Evolutionary conservation across 1,140 invertebrate species (phyloP).

Genomic region (Brachionus sp.): DNA sequence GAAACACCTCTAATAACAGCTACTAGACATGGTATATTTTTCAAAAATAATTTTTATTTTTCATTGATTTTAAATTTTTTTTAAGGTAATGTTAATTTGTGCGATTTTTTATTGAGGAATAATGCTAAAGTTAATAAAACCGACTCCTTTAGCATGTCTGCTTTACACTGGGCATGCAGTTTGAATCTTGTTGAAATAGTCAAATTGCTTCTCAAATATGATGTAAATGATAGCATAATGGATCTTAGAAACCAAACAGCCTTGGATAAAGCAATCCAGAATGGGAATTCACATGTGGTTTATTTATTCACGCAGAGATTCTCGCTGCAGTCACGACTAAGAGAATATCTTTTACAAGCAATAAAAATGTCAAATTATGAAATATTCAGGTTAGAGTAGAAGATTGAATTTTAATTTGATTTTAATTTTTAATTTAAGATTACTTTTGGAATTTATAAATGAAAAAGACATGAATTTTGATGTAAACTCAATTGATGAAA

Average conservation of each 20-base stretch:
- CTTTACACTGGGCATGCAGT: constrained; percentile 21
- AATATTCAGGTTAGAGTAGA: neutral
- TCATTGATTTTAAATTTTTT: neutral
- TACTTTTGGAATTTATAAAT: neutral
- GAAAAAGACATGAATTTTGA: constrained; percentile 10
- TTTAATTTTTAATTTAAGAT: neutral
- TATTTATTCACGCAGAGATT: constrained; percentile 22
- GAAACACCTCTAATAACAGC: constrained; percentile 38
- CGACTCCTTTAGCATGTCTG: constrained; percentile 42
- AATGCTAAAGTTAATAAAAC: constrained; percentile 36
- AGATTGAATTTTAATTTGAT: neutral
- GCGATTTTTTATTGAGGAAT: neutral
- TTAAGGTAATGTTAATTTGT: constrained; percentile 1
- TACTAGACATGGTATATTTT: neutral
- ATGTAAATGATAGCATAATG: neutral
- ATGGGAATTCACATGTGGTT: constrained; percentile 21
- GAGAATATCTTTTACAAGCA: constrained; percentile 11
- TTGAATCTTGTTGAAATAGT: constrained; percentile 21
- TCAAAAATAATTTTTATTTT: neutral
- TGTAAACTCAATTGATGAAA: constrained; percentile 28
- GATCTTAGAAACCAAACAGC: constrained; percentile 27
- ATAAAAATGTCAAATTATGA: constrained; percentile 10
- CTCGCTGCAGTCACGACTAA: neutral
- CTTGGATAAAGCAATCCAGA: constrained; percentile 23
- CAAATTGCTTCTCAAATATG: constrained; percentile 18